Conservation (phyloP, 2,888 invertebrate genomes). For the Drepana falcataria region DNA sequence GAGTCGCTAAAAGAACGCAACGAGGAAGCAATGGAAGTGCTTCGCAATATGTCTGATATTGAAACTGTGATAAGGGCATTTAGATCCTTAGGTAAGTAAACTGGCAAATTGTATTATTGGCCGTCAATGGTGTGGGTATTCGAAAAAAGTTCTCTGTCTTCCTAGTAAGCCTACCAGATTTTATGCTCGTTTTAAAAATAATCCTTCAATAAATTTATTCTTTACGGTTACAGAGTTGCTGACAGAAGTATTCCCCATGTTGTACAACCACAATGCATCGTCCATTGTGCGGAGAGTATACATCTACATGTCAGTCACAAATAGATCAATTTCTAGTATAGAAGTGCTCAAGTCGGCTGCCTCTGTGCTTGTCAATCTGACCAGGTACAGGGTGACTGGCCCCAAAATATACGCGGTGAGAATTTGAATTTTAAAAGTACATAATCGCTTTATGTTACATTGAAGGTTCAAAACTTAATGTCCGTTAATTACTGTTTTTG, state of each 20-base stretch:
- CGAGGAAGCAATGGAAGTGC: slow-evolving; percentile 60
- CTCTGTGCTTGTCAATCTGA: slow-evolving; percentile 82
- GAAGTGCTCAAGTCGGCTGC: slow-evolving; percentile 74
- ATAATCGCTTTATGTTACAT: background rate
- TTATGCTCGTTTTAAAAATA: background rate
- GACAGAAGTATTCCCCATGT: slow-evolving; percentile 67
- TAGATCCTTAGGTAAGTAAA: slow-evolving; percentile 53
- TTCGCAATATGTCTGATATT: slow-evolving; percentile 51
- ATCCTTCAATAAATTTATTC: slow-evolving; percentile 2
- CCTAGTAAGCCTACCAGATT: background rate
- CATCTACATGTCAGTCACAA: slow-evolving; percentile 64
- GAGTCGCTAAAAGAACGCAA: slow-evolving; percentile 57
- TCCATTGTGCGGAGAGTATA: slow-evolving; percentile 52
- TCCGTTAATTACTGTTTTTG: slow-evolving; percentile 20
- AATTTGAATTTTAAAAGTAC: slow-evolving; percentile 1
- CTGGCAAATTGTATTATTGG: background rate
- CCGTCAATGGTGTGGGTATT: too few relatives aligned
- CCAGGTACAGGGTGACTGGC: slow-evolving; percentile 80
- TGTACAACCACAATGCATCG: slow-evolving; percentile 53
- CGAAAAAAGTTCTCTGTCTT: background rate
- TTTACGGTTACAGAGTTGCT: slow-evolving; percentile 48
- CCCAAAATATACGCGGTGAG: slow-evolving; percentile 80
- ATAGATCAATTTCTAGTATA: slow-evolving; percentile 81
- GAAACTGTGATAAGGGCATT: slow-evolving; percentile 62
- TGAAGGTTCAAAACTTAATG: background rate